Percentiles rank a stretch among this genome's conserved stretches.
These are phyloP conservation scores for Alethe diademata DNA, from an alignment of 2,113 vertebrate genomes.

Conservation along the genomic window DNA sequence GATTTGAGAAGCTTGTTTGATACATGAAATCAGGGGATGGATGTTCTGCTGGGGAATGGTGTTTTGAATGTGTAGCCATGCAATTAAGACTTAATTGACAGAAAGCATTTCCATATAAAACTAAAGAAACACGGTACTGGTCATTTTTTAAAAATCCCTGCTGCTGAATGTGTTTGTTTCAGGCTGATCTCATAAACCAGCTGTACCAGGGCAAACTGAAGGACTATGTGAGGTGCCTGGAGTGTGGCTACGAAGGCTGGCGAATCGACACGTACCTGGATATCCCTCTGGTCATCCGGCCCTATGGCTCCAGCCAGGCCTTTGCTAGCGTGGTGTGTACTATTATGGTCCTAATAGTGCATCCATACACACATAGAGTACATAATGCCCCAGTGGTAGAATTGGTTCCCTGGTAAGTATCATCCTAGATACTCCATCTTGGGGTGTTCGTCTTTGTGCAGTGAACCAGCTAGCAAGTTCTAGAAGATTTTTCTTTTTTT, in stretches of 20 bases:
- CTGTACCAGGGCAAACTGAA: constrained; percentile 99
- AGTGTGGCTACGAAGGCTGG: constrained; percentile 98
- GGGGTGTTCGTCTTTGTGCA: constrained; percentile 78
- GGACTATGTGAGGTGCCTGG: constrained; percentile 97
- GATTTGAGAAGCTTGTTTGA: background rate
- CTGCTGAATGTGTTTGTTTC: constrained; percentile 42
- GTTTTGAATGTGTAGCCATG: background rate
- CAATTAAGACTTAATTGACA: background rate
- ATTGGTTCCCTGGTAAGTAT: constrained; percentile 74
- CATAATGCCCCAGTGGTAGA: constrained; percentile 73
- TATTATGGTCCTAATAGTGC: constrained; percentile 75
- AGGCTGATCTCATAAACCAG: constrained; percentile 99
- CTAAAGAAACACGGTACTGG: fast-evolving
- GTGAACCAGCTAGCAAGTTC: constrained; percentile 76
- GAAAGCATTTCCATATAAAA: background rate
- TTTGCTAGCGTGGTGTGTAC: constrained; percentile 97
- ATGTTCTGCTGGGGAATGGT: background rate
- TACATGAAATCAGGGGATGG: fast-evolving
- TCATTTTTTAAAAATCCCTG: background rate
- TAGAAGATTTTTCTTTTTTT: constrained; percentile 62
- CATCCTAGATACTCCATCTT: constrained; percentile 80
- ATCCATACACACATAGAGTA: constrained; percentile 74
- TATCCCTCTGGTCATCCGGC: constrained; percentile 97
- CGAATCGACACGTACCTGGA: constrained; percentile 97
- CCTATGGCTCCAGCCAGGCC: constrained; percentile 94